These are phyloP conservation scores for Sander lucioperca DNA, from an alignment of 2,113 vertebrate genomes.

Conservation along the genomic window DNA sequence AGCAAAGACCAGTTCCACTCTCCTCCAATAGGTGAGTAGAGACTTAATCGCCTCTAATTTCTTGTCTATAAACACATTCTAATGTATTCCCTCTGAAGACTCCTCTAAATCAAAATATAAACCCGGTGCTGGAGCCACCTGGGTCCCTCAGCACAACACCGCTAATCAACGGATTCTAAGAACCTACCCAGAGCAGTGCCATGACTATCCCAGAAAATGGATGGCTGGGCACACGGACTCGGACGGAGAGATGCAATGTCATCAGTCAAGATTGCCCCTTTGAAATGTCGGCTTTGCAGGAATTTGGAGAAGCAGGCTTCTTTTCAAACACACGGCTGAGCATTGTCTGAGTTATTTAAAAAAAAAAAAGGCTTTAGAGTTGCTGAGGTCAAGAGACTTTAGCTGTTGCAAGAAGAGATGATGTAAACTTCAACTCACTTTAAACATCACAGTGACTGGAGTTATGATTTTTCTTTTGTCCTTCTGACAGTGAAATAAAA, in stretches of 20 bases:
- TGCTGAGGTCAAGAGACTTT: not conserved
- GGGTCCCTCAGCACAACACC: constrained; percentile 53
- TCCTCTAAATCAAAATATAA: constrained; percentile 64
- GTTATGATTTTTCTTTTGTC: not conserved
- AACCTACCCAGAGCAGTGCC: constrained; percentile 2
- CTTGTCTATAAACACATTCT: constrained; percentile 69
- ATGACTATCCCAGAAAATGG: constrained; percentile 16
- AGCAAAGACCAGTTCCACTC: constrained; percentile 19
- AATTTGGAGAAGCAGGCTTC: constrained; percentile 3
- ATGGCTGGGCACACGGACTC: not conserved
- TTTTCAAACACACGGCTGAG: not conserved
- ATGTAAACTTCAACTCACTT: not conserved
- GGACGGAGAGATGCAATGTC: not conserved
- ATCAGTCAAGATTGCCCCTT: constrained; percentile 11
- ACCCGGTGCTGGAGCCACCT: constrained; percentile 67
- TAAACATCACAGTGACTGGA: not conserved
- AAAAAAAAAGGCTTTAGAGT: not conserved
- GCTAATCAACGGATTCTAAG: constrained; percentile 18
- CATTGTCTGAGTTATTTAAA: not conserved
- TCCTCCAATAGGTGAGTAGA: constrained; percentile 66
- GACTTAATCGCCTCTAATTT: constrained; percentile 76
- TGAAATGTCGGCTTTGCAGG: constrained; percentile 22
- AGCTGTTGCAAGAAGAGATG: not conserved
- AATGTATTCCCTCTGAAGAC: constrained; percentile 77
- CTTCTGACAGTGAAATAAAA: too few species aligned